These are phyloP conservation scores for Caenorhabditis sinica DNA, from an alignment of 2,888 invertebrate genomes.

Conservation along the genomic window DNA sequence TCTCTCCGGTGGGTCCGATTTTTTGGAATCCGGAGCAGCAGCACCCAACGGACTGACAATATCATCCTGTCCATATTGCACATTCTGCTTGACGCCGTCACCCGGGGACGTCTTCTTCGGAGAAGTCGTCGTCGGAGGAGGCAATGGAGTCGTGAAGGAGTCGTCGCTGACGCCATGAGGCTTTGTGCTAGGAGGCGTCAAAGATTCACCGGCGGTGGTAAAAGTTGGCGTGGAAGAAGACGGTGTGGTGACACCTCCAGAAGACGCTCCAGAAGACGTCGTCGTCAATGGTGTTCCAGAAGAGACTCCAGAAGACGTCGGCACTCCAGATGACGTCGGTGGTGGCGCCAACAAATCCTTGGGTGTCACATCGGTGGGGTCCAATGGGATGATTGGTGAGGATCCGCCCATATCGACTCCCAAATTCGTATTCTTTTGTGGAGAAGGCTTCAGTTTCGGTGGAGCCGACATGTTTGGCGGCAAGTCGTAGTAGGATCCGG, in stretches of 20 bases:
- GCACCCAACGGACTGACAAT: constrained; percentile 38
- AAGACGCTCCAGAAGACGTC: constrained; percentile 3
- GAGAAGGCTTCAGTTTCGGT: constrained; percentile 1
- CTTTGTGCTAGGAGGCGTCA: neutral
- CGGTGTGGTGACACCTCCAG: neutral
- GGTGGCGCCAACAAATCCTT: constrained; percentile 20
- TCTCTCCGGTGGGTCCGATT: neutral
- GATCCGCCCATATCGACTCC: neutral
- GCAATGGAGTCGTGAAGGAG: neutral
- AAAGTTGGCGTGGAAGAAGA: constrained; percentile 1
- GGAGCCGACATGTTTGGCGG: neutral
- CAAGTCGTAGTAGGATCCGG: constrained; percentile 1
- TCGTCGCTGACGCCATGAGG: too few relatives aligned
- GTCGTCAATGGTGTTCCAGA: constrained; percentile 6
- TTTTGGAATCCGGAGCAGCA: neutral
- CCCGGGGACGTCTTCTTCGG: neutral
- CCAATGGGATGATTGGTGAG: constrained; percentile 15
- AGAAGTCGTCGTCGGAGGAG: neutral
- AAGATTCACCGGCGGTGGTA: neutral
- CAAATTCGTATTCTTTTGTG: neutral
- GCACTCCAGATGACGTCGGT: neutral
- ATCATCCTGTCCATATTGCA: constrained; percentile 38
- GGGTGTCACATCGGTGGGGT: constrained; percentile 15
- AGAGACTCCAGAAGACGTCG: constrained; percentile 3
- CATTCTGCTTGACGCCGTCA: constrained; percentile 31